Conservation (phyloP, 2,888 invertebrate species). For the Drosophila buzzatii region DNA sequence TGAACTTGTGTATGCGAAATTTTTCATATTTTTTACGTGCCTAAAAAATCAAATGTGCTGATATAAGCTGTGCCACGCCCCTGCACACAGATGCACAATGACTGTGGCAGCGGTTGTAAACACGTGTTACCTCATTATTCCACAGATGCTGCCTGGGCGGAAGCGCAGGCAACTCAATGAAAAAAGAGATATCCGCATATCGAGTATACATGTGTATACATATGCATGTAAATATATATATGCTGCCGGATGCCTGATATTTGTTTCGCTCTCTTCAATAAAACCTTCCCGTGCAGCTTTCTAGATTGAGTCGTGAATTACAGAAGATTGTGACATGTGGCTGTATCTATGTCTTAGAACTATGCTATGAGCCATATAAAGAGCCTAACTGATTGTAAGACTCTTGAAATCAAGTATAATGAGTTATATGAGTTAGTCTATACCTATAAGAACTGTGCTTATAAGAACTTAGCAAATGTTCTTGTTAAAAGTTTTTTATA, state of each 20-base stretch:
- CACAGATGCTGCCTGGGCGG: neutral
- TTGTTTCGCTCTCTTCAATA: neutral
- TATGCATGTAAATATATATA: neutral
- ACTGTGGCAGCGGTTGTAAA: conserved; percentile 53
- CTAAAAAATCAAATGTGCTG: conserved; percentile 58
- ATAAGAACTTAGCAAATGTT: too few relatives aligned
- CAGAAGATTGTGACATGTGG: too few relatives aligned
- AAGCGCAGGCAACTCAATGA: neutral
- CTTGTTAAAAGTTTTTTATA: too few relatives aligned
- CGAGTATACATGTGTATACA: neutral
- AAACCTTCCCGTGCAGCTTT: neutral
- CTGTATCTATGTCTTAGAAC: neutral
- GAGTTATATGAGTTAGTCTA: too few relatives aligned
- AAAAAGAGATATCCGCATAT: neutral
- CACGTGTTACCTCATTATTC: conserved; percentile 56
- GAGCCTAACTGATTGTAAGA: neutral
- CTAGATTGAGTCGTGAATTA: neutral
- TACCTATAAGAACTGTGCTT: too few relatives aligned
- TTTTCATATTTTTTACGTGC: conserved; percentile 77
- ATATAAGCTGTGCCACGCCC: conserved; percentile 27
- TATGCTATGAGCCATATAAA: too few relatives aligned
- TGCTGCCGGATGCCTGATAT: neutral
- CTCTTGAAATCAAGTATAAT: too few relatives aligned
- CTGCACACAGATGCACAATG: conserved; percentile 9
- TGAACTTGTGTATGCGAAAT: conserved; percentile 71